Evolutionary conservation across 2,888 invertebrate genomes (phyloP), one percentile per base, ranked within the genome.

Genomic region (Cordilura impudica): DNA sequence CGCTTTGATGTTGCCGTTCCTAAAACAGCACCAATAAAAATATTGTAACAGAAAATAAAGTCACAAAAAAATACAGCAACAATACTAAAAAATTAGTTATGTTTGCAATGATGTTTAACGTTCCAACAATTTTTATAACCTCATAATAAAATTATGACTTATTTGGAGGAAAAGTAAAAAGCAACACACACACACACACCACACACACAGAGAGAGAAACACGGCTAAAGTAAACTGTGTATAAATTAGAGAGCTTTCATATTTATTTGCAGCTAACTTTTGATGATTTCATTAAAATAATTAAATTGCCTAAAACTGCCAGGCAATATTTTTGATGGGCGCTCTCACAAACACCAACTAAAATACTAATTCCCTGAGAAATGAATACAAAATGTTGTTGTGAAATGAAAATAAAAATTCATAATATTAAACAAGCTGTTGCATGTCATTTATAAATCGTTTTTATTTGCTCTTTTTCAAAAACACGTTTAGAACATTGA

Each of bases 341-440:
- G 53, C 19, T 31, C 54, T 65, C 19, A 65, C 47, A 51, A 45
- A 23, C 21, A n/a, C 61, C 3, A 21, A 35, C 10, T 53, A 21
- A 12, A 14, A 23, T 23, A 51, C 51, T 7, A 51, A 51, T 51
- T 14, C 2, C n/a, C n/a, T 23, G 4, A 23, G 29, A 56, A 47
- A 19, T 31, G 19, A n/a, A 56, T 23, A 67, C 21, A 47, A 51
- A 70, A 21, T 14, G 12, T 56, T 56, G 21, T 58, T 63, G 35
- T 71, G 29, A 45, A 45, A 61, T 53, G 6, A 51, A 31, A 45
- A 73, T 60, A 73, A 73, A 71, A 71, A 71, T 71, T 66, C 35
- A 74, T 61, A 49, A 66, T 66, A 54, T 66, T 71, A 61, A 66
- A 78, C 78, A 78, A 78, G 78, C 78, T 78, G 78, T 78, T 78